Conservation (phyloP, 64 coral and sea anemone species). For the Astreopora myriophthalma region DNA sequence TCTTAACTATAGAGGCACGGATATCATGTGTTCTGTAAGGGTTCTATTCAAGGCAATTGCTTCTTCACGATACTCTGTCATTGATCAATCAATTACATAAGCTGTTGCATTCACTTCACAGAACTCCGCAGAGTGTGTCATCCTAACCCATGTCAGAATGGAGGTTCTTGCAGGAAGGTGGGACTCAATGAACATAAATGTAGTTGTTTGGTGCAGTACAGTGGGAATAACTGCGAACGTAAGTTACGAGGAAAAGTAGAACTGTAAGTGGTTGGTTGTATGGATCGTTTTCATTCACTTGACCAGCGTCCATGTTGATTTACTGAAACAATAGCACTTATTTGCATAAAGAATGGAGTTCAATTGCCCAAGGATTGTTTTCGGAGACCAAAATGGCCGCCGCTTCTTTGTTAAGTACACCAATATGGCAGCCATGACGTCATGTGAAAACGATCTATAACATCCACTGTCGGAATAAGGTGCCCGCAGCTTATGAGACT, state of each 20-base stretch:
- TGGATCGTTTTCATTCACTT: no score
- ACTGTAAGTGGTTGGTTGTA: no score
- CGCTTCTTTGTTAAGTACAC: no score
- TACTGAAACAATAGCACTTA: no score
- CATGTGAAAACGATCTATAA: no score
- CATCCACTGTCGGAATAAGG: no score
- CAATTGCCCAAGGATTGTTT: no score
- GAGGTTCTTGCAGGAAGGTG: slow-evolving; percentile 46
- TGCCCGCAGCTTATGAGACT: no score
- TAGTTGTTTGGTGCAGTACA: background rate
- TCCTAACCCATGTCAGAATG: slow-evolving; percentile 77
- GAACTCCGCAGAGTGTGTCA: slow-evolving; percentile 42
- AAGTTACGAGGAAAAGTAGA: background rate
- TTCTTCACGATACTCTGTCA: background rate
- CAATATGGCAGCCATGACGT: no score
- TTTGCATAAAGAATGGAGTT: no score
- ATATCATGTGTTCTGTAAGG: background rate
- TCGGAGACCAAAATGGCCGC: no score
- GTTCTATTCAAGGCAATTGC: background rate
- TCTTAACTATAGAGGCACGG: background rate
- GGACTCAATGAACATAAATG: slow-evolving; percentile 18
- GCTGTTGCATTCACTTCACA: background rate
- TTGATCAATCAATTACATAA: background rate
- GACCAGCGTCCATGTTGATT: no score
- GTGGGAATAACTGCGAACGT: slow-evolving; percentile 60